Evolutionary conservation across 2,797 vertebrate genomes (phyloP).

Genomic region (Brachyrhaphis roseni): DNA sequence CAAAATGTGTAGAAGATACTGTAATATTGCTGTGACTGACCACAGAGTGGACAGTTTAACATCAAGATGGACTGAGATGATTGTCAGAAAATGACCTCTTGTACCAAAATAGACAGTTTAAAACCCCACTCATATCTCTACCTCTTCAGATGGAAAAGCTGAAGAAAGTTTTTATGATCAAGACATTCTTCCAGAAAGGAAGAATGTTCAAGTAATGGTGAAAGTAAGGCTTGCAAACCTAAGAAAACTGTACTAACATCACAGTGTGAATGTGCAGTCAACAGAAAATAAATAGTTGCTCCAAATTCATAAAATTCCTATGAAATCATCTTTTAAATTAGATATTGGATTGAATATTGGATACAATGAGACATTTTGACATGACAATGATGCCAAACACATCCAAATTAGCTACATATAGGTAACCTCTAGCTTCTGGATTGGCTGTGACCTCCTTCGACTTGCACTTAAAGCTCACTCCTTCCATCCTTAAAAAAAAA

Average conservation of each 20-base stretch:
- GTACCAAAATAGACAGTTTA: background rate
- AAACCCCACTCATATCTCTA: background rate
- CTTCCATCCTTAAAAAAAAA: background rate
- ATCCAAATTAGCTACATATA: background rate
- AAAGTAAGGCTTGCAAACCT: background rate
- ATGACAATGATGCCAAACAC: background rate
- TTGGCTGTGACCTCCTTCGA: background rate
- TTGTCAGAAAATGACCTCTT: background rate
- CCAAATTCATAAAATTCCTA: background rate
- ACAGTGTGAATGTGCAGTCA: background rate
- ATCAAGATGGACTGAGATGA: background rate
- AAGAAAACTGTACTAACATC: background rate
- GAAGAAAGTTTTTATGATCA: background rate
- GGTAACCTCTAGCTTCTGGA: background rate
- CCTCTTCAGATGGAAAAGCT: background rate
- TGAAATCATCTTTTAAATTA: background rate
- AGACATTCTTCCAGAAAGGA: background rate
- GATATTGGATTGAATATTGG: too few relatives aligned
- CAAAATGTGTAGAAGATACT: background rate
- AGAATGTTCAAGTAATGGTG: background rate
- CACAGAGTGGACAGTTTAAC: background rate
- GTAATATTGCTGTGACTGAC: background rate
- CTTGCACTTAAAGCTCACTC: background rate
- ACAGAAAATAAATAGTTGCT: background rate
- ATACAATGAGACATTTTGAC: background rate